Evolutionary conservation across 2,888 invertebrate genomes (phyloP).

Genomic region (Ophion ellenae): DNA sequence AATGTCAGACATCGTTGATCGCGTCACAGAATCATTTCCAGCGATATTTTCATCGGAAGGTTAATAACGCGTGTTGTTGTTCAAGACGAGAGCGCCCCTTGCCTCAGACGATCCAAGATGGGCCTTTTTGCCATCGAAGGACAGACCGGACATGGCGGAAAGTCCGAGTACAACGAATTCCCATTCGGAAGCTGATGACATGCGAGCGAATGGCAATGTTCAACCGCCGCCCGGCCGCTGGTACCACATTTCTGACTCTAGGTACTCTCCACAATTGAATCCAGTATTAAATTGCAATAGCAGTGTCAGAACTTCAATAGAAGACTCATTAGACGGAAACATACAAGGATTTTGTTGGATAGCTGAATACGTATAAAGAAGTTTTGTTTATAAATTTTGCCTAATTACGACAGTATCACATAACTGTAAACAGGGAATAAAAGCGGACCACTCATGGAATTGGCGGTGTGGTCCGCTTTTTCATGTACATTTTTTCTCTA

Average conservation of each 20-base stretch:
- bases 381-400: too few species aligned
- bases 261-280: constrained; percentile 77
- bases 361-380: too few species aligned
- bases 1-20: constrained; percentile 7
- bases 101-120: constrained; percentile 88
- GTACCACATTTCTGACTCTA: constrained; percentile 97
- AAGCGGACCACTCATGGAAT: too few species aligned
- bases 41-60: background rate
- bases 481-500: too few species aligned
- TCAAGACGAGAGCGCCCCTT: constrained; percentile 85
- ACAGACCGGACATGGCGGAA: constrained; percentile 73
- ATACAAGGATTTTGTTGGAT: too few species aligned
- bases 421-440: too few species aligned
- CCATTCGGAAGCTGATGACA: constrained; percentile 82
- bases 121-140: constrained; percentile 88
- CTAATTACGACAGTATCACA: too few species aligned
- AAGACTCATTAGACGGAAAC: background rate
- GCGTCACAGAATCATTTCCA: background rate
- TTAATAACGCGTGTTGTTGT: constrained; percentile 10
- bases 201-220: constrained; percentile 80
- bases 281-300: background rate
- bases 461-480: too few species aligned
- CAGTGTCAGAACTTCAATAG: background rate
- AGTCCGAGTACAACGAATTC: constrained; percentile 80
- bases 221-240: constrained; percentile 90